These are phyloP conservation scores for Bhutanitis thaidina DNA, from an alignment of 2,888 invertebrate species.

Conservation along the genomic window DNA sequence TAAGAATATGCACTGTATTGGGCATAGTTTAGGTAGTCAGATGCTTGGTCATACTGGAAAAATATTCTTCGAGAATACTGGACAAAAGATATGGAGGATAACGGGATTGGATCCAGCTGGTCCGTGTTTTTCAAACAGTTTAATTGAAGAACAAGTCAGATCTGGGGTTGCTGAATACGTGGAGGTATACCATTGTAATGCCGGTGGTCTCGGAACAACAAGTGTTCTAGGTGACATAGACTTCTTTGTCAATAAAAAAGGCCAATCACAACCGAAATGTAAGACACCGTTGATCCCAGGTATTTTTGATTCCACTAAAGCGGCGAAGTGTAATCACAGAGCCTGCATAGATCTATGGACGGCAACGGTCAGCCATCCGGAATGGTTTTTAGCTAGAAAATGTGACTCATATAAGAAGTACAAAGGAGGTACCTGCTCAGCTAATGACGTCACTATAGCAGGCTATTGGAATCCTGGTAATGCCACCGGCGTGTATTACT, in stretches of 20 bases:
- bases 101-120: slow-evolving; percentile 70
- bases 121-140: slow-evolving; percentile 62
- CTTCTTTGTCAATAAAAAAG: slow-evolving; percentile 81
- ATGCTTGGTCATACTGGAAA: slow-evolving; percentile 59
- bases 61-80: slow-evolving; percentile 44
- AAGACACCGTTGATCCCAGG: slow-evolving; percentile 54
- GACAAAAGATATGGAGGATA: slow-evolving; percentile 50
- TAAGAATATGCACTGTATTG: slow-evolving; percentile 59
- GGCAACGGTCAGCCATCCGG: slow-evolving; percentile 50
- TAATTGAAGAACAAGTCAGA: slow-evolving; percentile 66
- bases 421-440: slow-evolving; percentile 45
- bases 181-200: slow-evolving; percentile 81
- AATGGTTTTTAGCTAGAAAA: slow-evolving; percentile 51
- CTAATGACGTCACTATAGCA: slow-evolving; percentile 47
- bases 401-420: slow-evolving; percentile 57
- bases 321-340: slow-evolving; percentile 64
- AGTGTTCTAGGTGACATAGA: slow-evolving; percentile 77
- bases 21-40: slow-evolving; percentile 67
- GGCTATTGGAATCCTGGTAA: slow-evolving; percentile 65
- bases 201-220: slow-evolving; percentile 71
- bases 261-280: slow-evolving; percentile 78
- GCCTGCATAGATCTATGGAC: slow-evolving; percentile 59
- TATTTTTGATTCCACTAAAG: slow-evolving; percentile 55
- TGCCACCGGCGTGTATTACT: slow-evolving; percentile 58
- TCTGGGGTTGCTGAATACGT: slow-evolving; percentile 80